phyloP scores from a whole-genome alignment of 2,797 vertebrate species.

The Cynopterus sphinx region DNA sequence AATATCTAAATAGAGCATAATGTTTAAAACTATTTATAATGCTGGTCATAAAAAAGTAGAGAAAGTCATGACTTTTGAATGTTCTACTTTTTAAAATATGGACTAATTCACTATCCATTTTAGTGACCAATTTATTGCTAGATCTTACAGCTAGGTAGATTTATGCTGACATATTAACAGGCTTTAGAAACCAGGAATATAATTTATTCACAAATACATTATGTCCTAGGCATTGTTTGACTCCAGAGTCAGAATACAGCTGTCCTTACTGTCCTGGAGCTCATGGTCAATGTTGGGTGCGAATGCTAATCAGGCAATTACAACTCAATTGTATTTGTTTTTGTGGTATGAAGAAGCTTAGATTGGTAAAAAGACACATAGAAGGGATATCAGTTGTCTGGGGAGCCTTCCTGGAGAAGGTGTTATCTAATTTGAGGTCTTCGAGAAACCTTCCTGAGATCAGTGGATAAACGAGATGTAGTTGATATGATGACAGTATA shows the following conservation, averaged over 20 bases:
- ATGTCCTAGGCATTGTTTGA: not conserved
- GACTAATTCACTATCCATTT: not conserved
- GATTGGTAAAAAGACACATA: not conserved
- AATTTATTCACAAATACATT: not conserved
- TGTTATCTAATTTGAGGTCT: not conserved
- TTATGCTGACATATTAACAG: not conserved
- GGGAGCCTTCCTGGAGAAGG: not conserved
- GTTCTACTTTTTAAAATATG: conserved; percentile 22
- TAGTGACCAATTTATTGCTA: not conserved
- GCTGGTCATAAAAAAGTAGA: not conserved
- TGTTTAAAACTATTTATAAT: conserved; percentile 18
- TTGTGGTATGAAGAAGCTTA: not conserved
- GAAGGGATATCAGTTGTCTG: not conserved
- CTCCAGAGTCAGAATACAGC: not conserved
- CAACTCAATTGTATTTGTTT: not conserved
- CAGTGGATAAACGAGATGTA: not conserved
- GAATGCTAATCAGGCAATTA: not conserved
- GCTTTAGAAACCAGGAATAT: not conserved
- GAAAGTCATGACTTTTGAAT: conserved; percentile 15
- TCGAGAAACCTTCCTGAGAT: not conserved
- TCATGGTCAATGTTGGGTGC: not conserved
- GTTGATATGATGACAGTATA: not conserved
- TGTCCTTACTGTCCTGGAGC: not conserved
- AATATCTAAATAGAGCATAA: not conserved
- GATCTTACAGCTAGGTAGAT: not conserved